Conservation (phyloP, 2,113 vertebrate genomes). For the Syngnathus typhle region DNA sequence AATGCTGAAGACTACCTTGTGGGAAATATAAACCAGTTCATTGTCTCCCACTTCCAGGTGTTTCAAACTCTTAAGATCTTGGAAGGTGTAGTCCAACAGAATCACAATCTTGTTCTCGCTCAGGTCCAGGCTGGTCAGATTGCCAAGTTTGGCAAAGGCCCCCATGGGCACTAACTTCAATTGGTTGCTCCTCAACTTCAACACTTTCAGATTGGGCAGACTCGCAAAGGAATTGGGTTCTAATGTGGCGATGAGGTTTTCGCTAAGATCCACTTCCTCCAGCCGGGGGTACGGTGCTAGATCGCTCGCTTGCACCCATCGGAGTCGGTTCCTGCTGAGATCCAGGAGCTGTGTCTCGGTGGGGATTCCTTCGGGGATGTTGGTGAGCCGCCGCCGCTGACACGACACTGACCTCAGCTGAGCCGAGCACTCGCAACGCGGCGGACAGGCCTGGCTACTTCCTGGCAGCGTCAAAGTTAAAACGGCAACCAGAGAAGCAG, state of each 20-base stretch:
- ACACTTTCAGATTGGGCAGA: conserved; percentile 79
- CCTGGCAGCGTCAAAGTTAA: conserved; percentile 62
- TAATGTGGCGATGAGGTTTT: conserved; percentile 87
- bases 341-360: conserved; percentile 87
- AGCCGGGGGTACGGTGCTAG: conserved; percentile 81
- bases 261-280: conserved; percentile 93
- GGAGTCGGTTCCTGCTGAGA: conserved; percentile 91
- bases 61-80: conserved; percentile 83
- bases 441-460: conserved; percentile 74
- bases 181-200: conserved; percentile 87
- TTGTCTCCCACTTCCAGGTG: conserved; percentile 91
- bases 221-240: conserved; percentile 89
- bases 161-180: conserved; percentile 89
- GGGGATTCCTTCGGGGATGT: conserved; percentile 92
- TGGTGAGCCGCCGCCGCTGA: conserved; percentile 80
- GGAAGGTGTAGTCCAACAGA: conserved; percentile 91
- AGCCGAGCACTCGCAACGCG: conserved; percentile 85
- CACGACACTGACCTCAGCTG: conserved; percentile 83
- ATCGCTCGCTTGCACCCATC: conserved; percentile 86
- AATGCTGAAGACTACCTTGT: conserved; percentile 61
- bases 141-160: conserved; percentile 84
- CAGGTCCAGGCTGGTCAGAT: conserved; percentile 89
- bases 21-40: conserved; percentile 94
- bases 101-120: conserved; percentile 97
- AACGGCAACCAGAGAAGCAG: conserved; percentile 47